Evolutionary conservation across 64 coral and sea anemone genomes (phyloP), one percentile per base, ranked within the genome.

Genomic region (Anthopleura sola): DNA sequence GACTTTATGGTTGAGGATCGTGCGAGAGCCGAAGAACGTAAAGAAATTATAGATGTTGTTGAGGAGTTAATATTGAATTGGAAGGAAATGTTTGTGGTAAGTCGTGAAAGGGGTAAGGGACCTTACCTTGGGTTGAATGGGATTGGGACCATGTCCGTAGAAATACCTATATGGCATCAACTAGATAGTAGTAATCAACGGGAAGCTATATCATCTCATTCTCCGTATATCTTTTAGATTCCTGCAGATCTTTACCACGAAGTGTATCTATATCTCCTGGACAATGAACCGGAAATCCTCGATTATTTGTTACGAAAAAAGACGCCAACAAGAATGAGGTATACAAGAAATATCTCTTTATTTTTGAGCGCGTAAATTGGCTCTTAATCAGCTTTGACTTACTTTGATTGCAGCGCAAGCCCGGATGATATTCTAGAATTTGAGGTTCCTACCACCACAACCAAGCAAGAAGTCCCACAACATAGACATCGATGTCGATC

Each of bases 271-370:
- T 87, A 94, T 48, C 77, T 99, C 19, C 60, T 99, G 44, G 92
- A 94, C 5, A 94, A 83, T 88, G 97, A 99, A 87, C 97, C 97
- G 36, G 92, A 99, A 83, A 92, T 94, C 36, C 84, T 99, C 21
- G 97, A 99, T 39, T 99, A 85, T 51, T 89, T 99, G 82, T 84
- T 99, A 84, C 89, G 93, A 83, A 94, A 89, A 38, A 99, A 87
- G 86, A 86, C 87, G 71, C 80, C 90, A 26, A 78, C 55, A 75
- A 81, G 97, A 78, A 90, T 82, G 57, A 96, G 94, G 94, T 96
- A 92, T 36, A 8, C 16, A 15, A 14, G 24, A 62, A 62, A 2
- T 6, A 24, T 24, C 3, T 26, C 2, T 62, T n/a, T 24, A 2
- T 21, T 6, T 62, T 62, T 16, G 20, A 3, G 13, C 2, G 6